Conservation (phyloP, 2,113 vertebrate genomes). For the Silurus asotus region DNA sequence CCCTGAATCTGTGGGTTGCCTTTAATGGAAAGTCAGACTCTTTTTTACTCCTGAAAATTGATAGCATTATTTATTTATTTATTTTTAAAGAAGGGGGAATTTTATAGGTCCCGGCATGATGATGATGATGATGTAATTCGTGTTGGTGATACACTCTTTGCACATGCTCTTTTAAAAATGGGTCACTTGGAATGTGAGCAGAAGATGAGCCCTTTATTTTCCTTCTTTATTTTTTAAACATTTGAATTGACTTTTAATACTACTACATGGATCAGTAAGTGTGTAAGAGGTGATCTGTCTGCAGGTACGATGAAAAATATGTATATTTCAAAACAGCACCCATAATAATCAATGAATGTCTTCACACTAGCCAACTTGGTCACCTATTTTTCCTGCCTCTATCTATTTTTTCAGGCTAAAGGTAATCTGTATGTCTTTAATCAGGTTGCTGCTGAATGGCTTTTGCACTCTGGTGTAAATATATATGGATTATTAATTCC, state of each 20-base stretch:
- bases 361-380: neutral
- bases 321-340: neutral
- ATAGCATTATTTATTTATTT: slow-evolving; percentile 7
- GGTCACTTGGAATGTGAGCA: neutral
- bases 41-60: slow-evolving; percentile 10
- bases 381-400: neutral
- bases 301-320: neutral
- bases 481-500: neutral
- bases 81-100: slow-evolving; percentile 15
- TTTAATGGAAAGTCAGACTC: slow-evolving; percentile 52
- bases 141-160: neutral
- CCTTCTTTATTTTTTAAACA: neutral
- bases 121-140: neutral
- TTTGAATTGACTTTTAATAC: slow-evolving; percentile 4
- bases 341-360: neutral
- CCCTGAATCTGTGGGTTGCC: slow-evolving; percentile 23
- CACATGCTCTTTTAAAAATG: neutral
- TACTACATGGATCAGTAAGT: neutral
- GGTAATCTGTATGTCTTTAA: neutral
- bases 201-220: neutral
- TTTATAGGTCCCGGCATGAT: neutral
- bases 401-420: neutral
- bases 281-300: neutral
- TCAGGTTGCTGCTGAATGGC: neutral
- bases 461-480: neutral